Evolutionary conservation across 2,797 vertebrate species (phyloP).

Genomic region (Notolepis coatsorum): DNA sequence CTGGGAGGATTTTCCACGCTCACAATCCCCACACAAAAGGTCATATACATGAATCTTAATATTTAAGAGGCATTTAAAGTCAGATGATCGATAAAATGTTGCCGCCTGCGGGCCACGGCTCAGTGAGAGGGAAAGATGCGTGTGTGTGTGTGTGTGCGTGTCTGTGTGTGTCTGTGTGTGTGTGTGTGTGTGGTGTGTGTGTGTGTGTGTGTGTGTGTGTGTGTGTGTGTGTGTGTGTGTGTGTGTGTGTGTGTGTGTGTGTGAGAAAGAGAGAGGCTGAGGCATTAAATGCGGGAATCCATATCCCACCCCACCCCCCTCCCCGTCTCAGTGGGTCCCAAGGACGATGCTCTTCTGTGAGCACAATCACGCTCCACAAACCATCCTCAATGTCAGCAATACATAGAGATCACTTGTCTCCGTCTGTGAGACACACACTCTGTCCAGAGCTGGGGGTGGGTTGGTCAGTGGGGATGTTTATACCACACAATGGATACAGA

Average conservation of each 20-base stretch:
- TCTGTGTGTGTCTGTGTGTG: no score
- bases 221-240: no score
- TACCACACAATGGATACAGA: conserved; percentile 13
- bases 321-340: conserved; percentile 22
- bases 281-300: conserved; percentile 60
- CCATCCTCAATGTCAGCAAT: conserved; percentile 49
- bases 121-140: conserved; percentile 65
- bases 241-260: no score
- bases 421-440: not conserved
- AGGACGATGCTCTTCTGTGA: conserved; percentile 45
- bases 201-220: no score
- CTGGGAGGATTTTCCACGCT: conserved; percentile 36
- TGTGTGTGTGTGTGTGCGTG: conserved; percentile 17
- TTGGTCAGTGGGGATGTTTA: not conserved
- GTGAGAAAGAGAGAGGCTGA: conserved; percentile 25
- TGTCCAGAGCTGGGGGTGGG: conserved; percentile 19
- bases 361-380: conserved; percentile 45
- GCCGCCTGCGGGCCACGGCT: conserved; percentile 31
- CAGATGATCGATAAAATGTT: conserved; percentile 69
- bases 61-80: conserved; percentile 72
- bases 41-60: conserved; percentile 73
- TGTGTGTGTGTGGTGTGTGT: no score
- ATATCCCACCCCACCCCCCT: conserved; percentile 36
- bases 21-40: conserved; percentile 66
- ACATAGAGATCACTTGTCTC: conserved; percentile 46